Evolutionary conservation across 1,140 invertebrate species (phyloP).

Genomic region (Diabrotica virgifera): DNA sequence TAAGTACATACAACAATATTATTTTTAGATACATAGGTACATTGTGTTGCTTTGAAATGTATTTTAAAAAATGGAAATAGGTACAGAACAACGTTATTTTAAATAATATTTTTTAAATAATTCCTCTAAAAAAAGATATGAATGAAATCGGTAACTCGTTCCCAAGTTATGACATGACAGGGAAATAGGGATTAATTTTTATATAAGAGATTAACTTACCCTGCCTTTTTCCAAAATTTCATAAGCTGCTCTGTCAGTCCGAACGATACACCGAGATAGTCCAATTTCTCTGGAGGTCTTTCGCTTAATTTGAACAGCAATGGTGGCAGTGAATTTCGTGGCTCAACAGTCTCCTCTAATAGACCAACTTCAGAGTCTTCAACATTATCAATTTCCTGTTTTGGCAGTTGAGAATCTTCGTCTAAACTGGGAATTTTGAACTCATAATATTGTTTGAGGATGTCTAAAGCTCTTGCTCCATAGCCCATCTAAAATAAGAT

Average conservation of each 20-base stretch:
- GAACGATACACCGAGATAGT: constrained; percentile 95
- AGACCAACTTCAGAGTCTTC: constrained; percentile 58
- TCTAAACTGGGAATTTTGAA: constrained; percentile 72
- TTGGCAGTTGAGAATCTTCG: constrained; percentile 53
- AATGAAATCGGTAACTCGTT: no score
- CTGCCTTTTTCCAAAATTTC: constrained; percentile 81
- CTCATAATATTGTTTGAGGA: constrained; percentile 87
- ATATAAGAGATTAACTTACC: background rate
- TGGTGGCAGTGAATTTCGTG: constrained; percentile 65
- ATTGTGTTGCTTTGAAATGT: no score
- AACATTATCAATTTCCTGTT: constrained; percentile 54
- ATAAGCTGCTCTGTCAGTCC: constrained; percentile 81
- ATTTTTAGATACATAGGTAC: no score
- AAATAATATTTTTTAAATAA: no score
- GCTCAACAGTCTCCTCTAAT: constrained; percentile 63
- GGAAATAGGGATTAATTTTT: no score
- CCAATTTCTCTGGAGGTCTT: constrained; percentile 78
- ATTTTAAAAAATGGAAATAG: no score
- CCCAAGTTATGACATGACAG: no score
- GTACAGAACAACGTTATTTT: no score
- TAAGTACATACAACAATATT: no score
- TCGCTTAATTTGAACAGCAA: constrained; percentile 77
- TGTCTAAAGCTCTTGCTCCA: constrained; percentile 77
- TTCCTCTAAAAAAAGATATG: no score
- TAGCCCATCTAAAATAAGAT: constrained; percentile 80